Evolutionary conservation across 2,113 vertebrate genomes (phyloP).

Genomic region (Ochotona curzoniae): DNA sequence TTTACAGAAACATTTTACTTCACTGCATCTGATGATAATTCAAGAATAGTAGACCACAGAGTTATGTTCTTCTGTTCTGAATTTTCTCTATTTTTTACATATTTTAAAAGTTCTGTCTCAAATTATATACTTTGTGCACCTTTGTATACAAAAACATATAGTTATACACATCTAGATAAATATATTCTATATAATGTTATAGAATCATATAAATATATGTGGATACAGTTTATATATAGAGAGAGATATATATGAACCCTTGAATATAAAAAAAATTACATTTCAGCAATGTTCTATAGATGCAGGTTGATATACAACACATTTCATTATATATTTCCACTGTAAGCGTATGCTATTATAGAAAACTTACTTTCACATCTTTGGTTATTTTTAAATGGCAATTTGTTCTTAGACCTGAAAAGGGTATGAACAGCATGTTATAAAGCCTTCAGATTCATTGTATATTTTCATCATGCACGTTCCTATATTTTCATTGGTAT

Average conservation of each 20-base stretch:
- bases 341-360: not conserved
- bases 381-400: not conserved
- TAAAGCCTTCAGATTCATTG: not conserved
- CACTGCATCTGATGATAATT: not conserved
- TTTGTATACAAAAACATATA: too few relatives aligned
- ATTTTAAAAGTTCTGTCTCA: too few relatives aligned
- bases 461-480: not conserved
- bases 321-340: not conserved
- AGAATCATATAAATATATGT: not conserved
- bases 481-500: not conserved
- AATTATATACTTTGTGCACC: too few relatives aligned
- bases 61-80: not conserved
- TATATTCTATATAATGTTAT: not conserved
- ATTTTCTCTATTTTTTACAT: too few relatives aligned
- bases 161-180: not conserved
- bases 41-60: not conserved
- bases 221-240: too few relatives aligned
- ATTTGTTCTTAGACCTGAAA: not conserved
- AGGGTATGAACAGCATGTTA: not conserved
- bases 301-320: not conserved
- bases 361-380: not conserved
- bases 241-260: not conserved
- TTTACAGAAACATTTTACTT: not conserved
- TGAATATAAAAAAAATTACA: not conserved
- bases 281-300: not conserved